Evolutionary conservation across 2,888 invertebrate species (phyloP).

Genomic region (Ditylenchus weischeri): DNA sequence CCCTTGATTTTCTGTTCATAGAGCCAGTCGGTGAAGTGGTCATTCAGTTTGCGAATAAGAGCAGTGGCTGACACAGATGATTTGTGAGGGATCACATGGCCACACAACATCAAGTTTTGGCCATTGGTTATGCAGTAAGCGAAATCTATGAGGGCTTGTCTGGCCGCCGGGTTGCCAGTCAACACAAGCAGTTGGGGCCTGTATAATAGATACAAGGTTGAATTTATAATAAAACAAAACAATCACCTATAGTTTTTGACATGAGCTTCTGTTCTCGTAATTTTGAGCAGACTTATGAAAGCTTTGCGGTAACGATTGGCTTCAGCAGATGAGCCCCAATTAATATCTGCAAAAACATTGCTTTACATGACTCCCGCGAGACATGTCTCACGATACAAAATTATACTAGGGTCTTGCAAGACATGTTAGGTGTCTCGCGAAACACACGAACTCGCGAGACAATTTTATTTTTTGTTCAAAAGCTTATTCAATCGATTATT

Average conservation of each 20-base stretch:
- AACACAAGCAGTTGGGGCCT: constrained; percentile 50
- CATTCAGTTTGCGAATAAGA: constrained; percentile 35
- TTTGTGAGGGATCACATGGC: constrained; percentile 43
- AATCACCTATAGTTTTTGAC: constrained; percentile 79
- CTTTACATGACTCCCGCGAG: too few species aligned
- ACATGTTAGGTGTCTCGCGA: too few species aligned
- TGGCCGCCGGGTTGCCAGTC: constrained; percentile 47
- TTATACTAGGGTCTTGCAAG: too few species aligned
- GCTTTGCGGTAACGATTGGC: constrained; percentile 88
- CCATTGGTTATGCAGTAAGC: constrained; percentile 45
- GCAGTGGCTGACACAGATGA: constrained; percentile 31
- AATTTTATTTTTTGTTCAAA: too few species aligned
- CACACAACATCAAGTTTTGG: constrained; percentile 44
- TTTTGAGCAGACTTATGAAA: constrained; percentile 76
- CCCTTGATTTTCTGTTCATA: constrained; percentile 37
- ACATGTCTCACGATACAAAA: too few species aligned
- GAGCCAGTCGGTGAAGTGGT: constrained; percentile 41
- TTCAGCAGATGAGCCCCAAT: constrained; percentile 95
- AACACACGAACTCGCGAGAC: too few species aligned
- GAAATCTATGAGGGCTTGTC: constrained; percentile 48
- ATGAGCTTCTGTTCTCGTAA: constrained; percentile 84
- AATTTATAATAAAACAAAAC: too few species aligned
- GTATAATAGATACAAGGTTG: too few species aligned
- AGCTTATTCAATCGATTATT: too few species aligned
- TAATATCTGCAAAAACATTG: constrained; percentile 68